Conservation (phyloP, 2,797 vertebrate species). For the Sebastes diaconus region DNA sequence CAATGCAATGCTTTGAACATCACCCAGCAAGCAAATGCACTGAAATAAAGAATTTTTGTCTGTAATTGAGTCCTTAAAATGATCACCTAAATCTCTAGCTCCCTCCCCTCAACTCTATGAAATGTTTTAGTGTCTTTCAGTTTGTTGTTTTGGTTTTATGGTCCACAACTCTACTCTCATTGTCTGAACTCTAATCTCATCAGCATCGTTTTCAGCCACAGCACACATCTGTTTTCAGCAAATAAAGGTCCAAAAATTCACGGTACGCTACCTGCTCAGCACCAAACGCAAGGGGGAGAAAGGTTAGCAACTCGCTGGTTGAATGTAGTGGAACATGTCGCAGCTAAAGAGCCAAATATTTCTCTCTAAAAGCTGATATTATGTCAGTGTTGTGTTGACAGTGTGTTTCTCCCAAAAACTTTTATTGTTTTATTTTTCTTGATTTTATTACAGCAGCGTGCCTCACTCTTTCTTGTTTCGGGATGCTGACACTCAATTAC, state of each 20-base stretch:
- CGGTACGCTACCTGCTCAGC: neutral
- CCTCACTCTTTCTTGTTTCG: too few relatives aligned
- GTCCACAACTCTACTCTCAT: neutral
- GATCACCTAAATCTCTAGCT: neutral
- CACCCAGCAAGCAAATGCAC: neutral
- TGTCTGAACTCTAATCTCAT: neutral
- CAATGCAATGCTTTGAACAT: neutral
- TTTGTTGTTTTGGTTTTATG: neutral
- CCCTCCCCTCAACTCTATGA: neutral
- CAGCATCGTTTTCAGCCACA: neutral
- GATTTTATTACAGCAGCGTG: too few relatives aligned
- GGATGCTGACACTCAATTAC: too few relatives aligned
- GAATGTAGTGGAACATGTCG: neutral
- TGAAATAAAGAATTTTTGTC: neutral
- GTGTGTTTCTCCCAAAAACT: rapidly evolving
- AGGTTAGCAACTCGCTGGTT: neutral
- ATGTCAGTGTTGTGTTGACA: too few relatives aligned
- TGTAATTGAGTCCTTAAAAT: neutral
- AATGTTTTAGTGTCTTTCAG: too few relatives aligned
- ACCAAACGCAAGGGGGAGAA: rapidly evolving
- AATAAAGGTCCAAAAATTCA: neutral
- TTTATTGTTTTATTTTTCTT: too few relatives aligned
- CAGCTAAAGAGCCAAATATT: neutral
- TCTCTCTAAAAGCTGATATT: neutral
- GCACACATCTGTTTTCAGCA: neutral